phyloP scores from a whole-genome alignment of 2,797 vertebrate species.

The Hirundo rustica region DNA sequence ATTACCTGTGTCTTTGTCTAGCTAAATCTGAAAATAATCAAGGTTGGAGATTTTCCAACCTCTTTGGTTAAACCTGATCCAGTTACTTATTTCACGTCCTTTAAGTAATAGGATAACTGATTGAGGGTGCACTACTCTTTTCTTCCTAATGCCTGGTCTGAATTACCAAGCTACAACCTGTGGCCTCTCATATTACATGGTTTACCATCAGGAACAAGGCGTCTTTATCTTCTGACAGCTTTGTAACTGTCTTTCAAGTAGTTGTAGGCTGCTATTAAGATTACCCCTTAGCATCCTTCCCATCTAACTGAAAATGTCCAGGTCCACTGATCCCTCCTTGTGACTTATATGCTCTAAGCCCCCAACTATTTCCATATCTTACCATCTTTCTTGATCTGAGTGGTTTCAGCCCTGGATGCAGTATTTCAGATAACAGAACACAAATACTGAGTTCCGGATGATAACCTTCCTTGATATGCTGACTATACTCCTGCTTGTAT shows the following conservation, averaged over 20 bases:
- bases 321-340: not conserved
- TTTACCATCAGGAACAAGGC: not conserved
- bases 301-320: not conserved
- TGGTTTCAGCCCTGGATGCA: not conserved
- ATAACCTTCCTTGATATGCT: not conserved
- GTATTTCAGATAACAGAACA: not conserved
- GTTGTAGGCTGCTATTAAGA: not conserved
- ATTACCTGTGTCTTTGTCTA: not conserved
- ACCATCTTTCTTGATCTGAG: not conserved
- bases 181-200: not conserved
- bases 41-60: not conserved
- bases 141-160: not conserved
- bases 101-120: not conserved
- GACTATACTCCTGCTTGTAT: not conserved
- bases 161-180: not conserved
- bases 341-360: not conserved
- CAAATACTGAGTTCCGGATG: not conserved
- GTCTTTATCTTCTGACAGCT: not conserved
- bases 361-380: not conserved
- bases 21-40: not conserved
- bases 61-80: not conserved
- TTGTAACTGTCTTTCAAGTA: not conserved
- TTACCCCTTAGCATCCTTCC: not conserved
- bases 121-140: not conserved
- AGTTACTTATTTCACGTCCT: not conserved